Percentiles rank a stretch among this genome's conserved stretches.
Evolutionary conservation across 1,140 invertebrate genomes (phyloP).

Genomic region (Pseudomyrmex cubaensis): DNA sequence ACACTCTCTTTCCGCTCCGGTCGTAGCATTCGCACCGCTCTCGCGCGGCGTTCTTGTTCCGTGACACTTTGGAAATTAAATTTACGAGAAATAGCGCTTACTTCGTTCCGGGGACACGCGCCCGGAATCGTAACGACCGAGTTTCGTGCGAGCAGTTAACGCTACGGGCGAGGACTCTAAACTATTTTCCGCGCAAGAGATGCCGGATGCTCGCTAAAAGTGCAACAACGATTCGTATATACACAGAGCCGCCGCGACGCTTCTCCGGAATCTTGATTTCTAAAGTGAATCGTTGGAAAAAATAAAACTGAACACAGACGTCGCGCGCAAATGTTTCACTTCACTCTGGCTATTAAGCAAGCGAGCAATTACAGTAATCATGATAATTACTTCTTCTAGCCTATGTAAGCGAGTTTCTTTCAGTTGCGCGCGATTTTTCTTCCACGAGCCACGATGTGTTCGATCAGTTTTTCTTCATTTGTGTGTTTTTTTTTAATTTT

Average conservation of each 20-base stretch:
- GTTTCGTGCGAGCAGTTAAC: constrained; percentile 44
- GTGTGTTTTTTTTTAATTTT: constrained; percentile 27
- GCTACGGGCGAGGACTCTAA: constrained; percentile 7
- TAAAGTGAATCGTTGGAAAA: neutral
- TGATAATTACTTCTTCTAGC: constrained; percentile 12
- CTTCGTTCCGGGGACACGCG: constrained; percentile 71
- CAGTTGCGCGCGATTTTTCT: neutral
- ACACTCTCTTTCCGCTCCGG: constrained; percentile 10
- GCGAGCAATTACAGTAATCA: constrained; percentile 32
- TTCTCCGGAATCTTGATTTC: constrained; percentile 8
- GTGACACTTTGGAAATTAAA: constrained; percentile 70
- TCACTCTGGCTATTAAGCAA: neutral
- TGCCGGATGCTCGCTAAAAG: neutral
- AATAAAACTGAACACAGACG: neutral
- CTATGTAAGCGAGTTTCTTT: neutral
- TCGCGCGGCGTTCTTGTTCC: constrained; percentile 52
- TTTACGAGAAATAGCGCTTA: constrained; percentile 72
- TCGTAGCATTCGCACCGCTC: neutral
- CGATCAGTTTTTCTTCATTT: constrained; percentile 24
- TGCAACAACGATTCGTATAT: neutral
- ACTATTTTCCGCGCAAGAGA: constrained; percentile 20
- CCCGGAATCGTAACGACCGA: constrained; percentile 69
- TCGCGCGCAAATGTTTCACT: neutral
- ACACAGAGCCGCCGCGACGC: neutral
- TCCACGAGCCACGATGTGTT: neutral